Base-by-base conservation (phyloP, 2,113 vertebrate genomes). In the Herpetotheres cachinnans region DNA sequence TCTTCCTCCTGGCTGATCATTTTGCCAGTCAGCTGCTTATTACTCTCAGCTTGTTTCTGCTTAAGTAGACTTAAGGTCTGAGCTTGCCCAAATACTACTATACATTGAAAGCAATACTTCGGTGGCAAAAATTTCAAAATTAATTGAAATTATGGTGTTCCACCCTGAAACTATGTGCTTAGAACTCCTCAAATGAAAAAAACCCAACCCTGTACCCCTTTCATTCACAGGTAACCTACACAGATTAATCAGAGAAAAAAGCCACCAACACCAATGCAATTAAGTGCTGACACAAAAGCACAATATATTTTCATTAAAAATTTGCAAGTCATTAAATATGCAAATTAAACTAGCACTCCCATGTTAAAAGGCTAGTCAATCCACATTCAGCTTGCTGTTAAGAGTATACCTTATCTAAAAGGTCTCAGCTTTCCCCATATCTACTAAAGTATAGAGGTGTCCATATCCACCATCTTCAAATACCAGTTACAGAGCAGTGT, bases 141-240 rank as follows among this genome's bases (percentile, higher is more conserved):
- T 26, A 8, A 59, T 16, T 58, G 12, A 6, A 83, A 65, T 49
- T 42, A 76, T 0, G 0, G 16, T 7, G 7, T 22, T 84, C 50
- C 27, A 82, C 24, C 16, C 26, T 26, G 32, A 92, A 82, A 92
- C 2, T 0, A 36, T 0, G 0, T 18, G 26, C 47, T 50, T 24
- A 5, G 5, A 87, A 59, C 12, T 63, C 5, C 16, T 66, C 22
- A 32, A 73, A 58, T 20, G 74, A 49, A 73, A 30, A 38, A 49
- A 44, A 16, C n/a, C n/a, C n/a, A 38, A 38, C 18, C 13, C 12
- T 27, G 7, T 18, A 66, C 8, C 66, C 5, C 21, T 29, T 27
- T 56, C 18, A 40, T 38, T 55, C 58, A 69, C 15, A n/a, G 6
- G 12, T 80, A 76, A 83, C 4, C 59, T 16, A 7, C 13, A 71